Base-by-base conservation (phyloP, 2,888 invertebrate genomes). In the Pristionchus maxplancki region DNA sequence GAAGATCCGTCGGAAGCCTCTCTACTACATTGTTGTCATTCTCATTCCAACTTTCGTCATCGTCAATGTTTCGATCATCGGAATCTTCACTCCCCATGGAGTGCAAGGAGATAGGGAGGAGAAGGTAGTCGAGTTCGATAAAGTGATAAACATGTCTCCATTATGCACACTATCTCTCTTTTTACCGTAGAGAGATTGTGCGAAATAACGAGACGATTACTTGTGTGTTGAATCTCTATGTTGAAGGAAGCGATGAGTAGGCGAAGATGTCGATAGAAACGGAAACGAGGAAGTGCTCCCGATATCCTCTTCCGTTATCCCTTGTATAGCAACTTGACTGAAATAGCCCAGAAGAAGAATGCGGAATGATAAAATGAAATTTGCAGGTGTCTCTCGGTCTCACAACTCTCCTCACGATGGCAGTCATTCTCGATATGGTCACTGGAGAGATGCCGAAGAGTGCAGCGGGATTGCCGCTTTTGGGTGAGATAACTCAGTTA, bases 351-450 rank as follows among this genome's bases (percentile, higher is more conserved):
- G n/a, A n/a, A n/a, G n/a, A n/a, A n/a, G n/a, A n/a, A n/a, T n/a
- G n/a, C n/a, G n/a, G n/a, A n/a, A 31, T 17, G 37, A 31, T n/a
- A 34, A 31, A 74, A 74, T 34, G 74, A 74, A 74, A 74, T 34
- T 40, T 24, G 15, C 62, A 91, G 90, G 92, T 91, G 6, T 92
- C 91, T 0, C 87, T 92, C 28, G 92, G 92, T 15, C 89, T 92
- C n/a, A 92, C 92, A 15, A 92, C 92, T 15, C 91, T 92, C 89
- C 91, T 92, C 28, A 92, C 92, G 40, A 92, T 92, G 92, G 91
- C 91, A 31, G 92, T 92, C 58, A 92, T 92, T 67, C 88, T 92
- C 78, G 92, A 92, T 67, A 92, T 92, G 91, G 91, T 92, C 6
- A 90, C 92, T 0, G 90, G 90, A 15, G 91, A 91, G 87, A 92